Evolutionary conservation across 2,888 invertebrate genomes (phyloP).

Genomic region (Octonoba sinensis): DNA sequence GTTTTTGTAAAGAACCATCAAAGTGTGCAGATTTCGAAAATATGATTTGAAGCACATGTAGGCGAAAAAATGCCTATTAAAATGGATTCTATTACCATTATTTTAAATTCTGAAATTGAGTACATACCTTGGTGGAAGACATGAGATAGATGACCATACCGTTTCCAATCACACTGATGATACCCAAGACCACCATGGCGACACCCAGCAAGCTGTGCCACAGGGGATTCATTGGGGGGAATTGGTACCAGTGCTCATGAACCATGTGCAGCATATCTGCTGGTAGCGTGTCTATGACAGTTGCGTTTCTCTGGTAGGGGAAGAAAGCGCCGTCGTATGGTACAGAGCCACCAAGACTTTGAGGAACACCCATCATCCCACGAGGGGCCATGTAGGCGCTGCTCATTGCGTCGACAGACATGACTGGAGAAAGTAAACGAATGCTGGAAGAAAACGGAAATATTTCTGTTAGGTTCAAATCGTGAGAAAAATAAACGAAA

Average conservation of each 20-base stretch:
- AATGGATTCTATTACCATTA: no score
- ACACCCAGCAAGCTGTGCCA: conserved; percentile 88
- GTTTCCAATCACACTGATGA: conserved; percentile 80
- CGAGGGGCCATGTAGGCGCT: conserved; percentile 59
- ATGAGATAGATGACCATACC: conserved; percentile 83
- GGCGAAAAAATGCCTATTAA: no score
- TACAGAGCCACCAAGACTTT: conserved; percentile 22
- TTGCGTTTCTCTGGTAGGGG: conserved; percentile 66
- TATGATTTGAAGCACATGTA: no score
- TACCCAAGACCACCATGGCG: conserved; percentile 74
- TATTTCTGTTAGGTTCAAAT: no score
- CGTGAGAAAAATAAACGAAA: no score
- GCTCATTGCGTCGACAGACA: conserved; percentile 19
- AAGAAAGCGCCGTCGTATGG: conserved; percentile 48
- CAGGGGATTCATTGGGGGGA: conserved; percentile 88
- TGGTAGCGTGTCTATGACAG: conserved; percentile 78
- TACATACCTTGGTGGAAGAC: conserved; percentile 75
- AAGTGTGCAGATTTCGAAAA: no score
- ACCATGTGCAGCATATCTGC: conserved; percentile 83
- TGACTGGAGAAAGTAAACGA: conserved; percentile 32
- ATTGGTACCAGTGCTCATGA: conserved; percentile 88
- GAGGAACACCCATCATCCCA: conserved; percentile 24
- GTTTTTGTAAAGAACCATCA: no score
- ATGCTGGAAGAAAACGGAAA: conserved; percentile 5
- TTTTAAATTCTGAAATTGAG: no score